Base-by-base conservation (phyloP, 2,888 invertebrate species). In the Aleiodes testaceus region DNA sequence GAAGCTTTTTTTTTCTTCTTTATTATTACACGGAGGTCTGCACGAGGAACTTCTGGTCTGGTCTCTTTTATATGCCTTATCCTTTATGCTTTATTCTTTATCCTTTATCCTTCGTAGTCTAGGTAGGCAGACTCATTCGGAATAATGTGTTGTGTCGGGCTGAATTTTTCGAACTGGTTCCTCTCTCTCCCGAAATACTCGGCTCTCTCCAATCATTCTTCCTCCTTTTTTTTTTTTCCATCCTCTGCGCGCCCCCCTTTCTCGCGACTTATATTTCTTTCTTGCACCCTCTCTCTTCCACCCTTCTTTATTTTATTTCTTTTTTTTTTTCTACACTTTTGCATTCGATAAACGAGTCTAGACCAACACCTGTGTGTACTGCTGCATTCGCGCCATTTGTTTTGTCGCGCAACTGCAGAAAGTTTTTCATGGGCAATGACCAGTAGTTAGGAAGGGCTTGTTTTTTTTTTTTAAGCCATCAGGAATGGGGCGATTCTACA, bases 341-440 rank as follows among this genome's bases (percentile, higher is more conserved):
- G 78, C 76, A 75, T 78, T 74, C 77, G 78, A 84, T 81, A 76
- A 84, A 82, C 79, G 80, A 85, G 86, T 86, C 85, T 86, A 86
- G 86, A 86, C 86, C 84, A 83, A 85, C 86, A 86, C 86, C 86
- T 86, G 86, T 82, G 79, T 84, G 79, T 77, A 74, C 80, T 75
- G 79, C 79, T 77, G 75, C 75, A 76, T 72, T 70, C 73, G 42
- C 65, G 76, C 75, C 80, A 78, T 79, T 79, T 79, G 77, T 80
- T 79, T 79, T 77, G 77, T 79, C 78, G 79, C 77, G 76, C 76
- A 75, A 78, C 73, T 73, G 74, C 75, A 45, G 69, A 42, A 49
- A 61, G 49, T 68, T 59, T 42, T 49, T 59, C 59, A 18, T 59
- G 36, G 59, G 36, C 42, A 42, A 59, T 59, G 59, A 42, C 36